Conservation (phyloP, 2,113 vertebrate species). For the Atherinomorus stipes region DNA sequence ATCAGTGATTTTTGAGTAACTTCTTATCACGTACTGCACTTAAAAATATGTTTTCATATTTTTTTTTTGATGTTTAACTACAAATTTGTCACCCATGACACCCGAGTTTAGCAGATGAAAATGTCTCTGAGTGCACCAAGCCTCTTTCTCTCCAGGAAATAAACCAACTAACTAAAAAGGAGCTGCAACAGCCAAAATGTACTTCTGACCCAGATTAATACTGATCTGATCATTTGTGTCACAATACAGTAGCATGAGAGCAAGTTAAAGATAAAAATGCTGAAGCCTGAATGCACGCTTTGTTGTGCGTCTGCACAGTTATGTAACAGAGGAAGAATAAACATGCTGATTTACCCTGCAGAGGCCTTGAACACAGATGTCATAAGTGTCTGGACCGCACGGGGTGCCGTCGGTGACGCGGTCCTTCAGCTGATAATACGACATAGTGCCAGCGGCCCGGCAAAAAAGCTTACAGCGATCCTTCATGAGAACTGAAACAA, state of each 20-base stretch:
- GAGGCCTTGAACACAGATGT: conserved; percentile 98
- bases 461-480: conserved; percentile 99
- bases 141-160: neutral
- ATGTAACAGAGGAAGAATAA: neutral
- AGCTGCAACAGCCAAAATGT: neutral
- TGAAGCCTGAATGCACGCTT: neutral
- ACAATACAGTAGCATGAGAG: neutral
- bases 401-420: conserved; percentile 93
- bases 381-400: conserved; percentile 92
- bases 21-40: neutral
- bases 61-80: neutral
- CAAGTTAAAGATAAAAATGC: neutral
- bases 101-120: neutral
- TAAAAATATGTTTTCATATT: neutral
- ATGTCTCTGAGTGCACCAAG: conserved; percentile 6
- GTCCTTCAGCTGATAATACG: conserved; percentile 96
- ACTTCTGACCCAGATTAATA: neutral
- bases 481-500: conserved; percentile 90
- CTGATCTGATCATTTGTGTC: neutral
- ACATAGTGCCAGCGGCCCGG: conserved; percentile 91
- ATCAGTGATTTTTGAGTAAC: neutral
- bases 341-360: conserved; percentile 87
- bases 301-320: neutral
- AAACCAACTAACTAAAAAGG: too few relatives aligned
- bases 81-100: neutral